Conservation (phyloP, 2,888 invertebrate species). For the Phaonia tiefii region DNA sequence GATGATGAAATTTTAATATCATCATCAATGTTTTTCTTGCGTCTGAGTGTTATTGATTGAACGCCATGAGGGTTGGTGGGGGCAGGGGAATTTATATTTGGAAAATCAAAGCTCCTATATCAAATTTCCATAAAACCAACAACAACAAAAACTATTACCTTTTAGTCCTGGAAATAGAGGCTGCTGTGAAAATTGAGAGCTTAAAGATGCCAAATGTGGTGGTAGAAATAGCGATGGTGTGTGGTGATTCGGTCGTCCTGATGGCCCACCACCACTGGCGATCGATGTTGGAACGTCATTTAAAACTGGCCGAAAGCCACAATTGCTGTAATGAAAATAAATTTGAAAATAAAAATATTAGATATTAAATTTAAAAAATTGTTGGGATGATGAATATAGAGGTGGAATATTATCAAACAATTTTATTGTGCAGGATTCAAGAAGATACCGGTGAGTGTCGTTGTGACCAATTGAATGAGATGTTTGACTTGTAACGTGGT, state of each 20-base stretch:
- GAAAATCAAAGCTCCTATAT: slow-evolving; percentile 40
- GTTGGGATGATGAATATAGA: slow-evolving; percentile 6
- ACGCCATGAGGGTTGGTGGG: background rate
- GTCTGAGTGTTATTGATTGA: background rate
- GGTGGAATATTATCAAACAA: no score
- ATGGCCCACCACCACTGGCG: slow-evolving; percentile 46
- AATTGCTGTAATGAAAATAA: slow-evolving; percentile 81
- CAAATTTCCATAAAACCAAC: slow-evolving; percentile 52
- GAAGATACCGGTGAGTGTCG: no score
- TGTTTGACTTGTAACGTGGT: no score
- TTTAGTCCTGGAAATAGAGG: slow-evolving; percentile 90
- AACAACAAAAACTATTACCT: slow-evolving; percentile 83
- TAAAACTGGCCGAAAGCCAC: slow-evolving; percentile 84
- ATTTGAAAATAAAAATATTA: no score
- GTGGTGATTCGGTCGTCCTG: slow-evolving; percentile 84
- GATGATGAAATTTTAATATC: slow-evolving; percentile 48
- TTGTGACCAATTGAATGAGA: no score
- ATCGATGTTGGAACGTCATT: slow-evolving; percentile 78
- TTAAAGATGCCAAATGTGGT: slow-evolving; percentile 87
- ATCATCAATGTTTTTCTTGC: slow-evolving; percentile 38
- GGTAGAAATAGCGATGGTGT: slow-evolving; percentile 90
- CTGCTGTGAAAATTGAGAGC: slow-evolving; percentile 90
- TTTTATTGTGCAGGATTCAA: no score
- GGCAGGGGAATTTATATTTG: slow-evolving; percentile 11
- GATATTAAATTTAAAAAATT: slow-evolving; percentile 15